Evolutionary conservation across 2,113 vertebrate species (phyloP).

Genomic region (Hemicordylus capensis): DNA sequence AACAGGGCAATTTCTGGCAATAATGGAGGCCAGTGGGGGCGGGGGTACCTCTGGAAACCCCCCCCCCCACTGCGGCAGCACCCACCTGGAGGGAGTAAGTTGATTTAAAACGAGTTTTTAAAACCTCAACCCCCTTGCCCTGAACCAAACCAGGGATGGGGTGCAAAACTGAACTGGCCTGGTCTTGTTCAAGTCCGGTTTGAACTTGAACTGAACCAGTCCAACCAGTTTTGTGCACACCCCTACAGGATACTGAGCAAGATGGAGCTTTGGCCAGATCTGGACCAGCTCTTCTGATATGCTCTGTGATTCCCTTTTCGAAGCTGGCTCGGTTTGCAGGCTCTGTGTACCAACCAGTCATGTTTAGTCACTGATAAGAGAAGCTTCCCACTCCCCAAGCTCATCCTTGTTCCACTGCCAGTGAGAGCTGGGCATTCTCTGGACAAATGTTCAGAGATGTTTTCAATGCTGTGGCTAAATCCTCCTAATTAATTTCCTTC

Average conservation of each 20-base stretch:
- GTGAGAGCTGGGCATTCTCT: neutral
- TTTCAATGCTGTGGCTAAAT: neutral
- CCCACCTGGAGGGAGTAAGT: too few relatives aligned
- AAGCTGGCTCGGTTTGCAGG: neutral
- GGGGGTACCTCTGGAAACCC: too few relatives aligned
- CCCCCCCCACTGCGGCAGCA: too few relatives aligned
- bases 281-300: neutral
- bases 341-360: neutral
- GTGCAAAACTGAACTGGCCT: too few relatives aligned
- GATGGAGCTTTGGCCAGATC: neutral
- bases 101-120: too few relatives aligned
- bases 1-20: too few relatives aligned
- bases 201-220: too few relatives aligned
- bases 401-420: neutral
- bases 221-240: too few relatives aligned
- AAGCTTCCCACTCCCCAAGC: neutral
- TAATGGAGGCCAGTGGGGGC: too few relatives aligned
- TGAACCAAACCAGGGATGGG: too few relatives aligned
- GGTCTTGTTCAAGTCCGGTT: too few relatives aligned
- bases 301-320: neutral
- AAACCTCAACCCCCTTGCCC: too few relatives aligned
- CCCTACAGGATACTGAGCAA: neutral
- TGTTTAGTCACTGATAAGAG: neutral
- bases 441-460: neutral
- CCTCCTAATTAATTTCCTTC: neutral